Evolutionary conservation across 2,888 invertebrate genomes (phyloP), one percentile per base, ranked within the genome.

Genomic region (Caenorhabditis sinica): DNA sequence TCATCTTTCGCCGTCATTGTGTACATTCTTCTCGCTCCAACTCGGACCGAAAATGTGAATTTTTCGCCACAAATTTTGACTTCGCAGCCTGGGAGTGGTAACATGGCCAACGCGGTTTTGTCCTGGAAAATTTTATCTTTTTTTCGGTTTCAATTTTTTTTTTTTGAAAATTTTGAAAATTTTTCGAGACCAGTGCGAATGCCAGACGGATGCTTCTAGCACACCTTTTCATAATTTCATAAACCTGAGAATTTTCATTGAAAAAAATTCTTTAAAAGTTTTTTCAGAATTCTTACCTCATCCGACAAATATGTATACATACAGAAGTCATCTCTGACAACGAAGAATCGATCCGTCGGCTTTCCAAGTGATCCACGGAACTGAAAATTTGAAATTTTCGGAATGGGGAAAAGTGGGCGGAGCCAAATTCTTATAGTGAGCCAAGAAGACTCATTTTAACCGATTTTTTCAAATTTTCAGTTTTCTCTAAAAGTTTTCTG

Each of bases 61-160:
- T 88, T 88, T 58, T 91, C 92, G 13, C 89, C 87, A 60, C 85
- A 85, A 49, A 88, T 85, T 40, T 85, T 82, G 8, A 88, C 87
- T 60, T 91, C 91, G 69, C 92, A 91, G 1, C 92, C 92, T 8
- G 92, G 88, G 13, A 92, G 86, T 0, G 92, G 92, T 8, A 92
- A 85, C 91, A 92, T 92, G 5, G 91, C 85, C 17, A 91, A 63
- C 9, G 92, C 92, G 4, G 84, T 85, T 0, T 79, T 81, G 66
- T 91, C 92, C 92, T 92, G 79, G 23, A 91, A 87, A 23, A 66
- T 36, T 23, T 0, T n/a, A 28, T 36, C 9, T 36, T 17, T n/a
- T 49, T 49, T 45, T 45, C 0, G 11, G 45, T 20, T n/a, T 8
- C 4, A 51, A 40, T 5, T 40, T 5, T 40, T 11, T 40, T 5